Conservation (phyloP, 2,888 invertebrate species). For the Eustalomyia histrio region DNA sequence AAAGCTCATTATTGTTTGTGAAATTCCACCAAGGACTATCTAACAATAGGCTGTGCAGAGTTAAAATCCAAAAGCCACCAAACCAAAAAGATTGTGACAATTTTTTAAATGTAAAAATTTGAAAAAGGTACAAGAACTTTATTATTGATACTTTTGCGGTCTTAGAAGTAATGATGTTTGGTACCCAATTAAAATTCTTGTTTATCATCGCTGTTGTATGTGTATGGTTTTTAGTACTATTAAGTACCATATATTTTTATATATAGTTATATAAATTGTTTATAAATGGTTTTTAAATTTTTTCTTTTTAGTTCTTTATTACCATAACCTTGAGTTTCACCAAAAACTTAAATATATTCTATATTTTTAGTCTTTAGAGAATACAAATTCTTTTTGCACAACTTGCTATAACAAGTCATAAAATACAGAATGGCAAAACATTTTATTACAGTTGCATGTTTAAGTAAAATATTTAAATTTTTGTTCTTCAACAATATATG, state of each 20-base stretch:
- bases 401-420: slow-evolving; percentile 14
- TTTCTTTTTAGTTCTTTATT: slow-evolving; percentile 25
- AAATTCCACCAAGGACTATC: too few species aligned
- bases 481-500: slow-evolving; percentile 10
- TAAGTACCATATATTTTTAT: not conserved
- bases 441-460: slow-evolving; percentile 26
- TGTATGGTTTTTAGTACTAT: slow-evolving; percentile 18
- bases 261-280: slow-evolving; percentile 7
- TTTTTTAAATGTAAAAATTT: too few species aligned
- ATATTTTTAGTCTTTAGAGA: not conserved
- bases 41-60: too few species aligned
- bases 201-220: not conserved
- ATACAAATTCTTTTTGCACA: not conserved
- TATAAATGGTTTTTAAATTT: slow-evolving; percentile 19
- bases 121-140: too few species aligned
- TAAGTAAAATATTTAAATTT: slow-evolving; percentile 13
- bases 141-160: too few species aligned
- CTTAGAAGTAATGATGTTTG: too few species aligned
- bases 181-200: too few species aligned
- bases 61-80: too few species aligned
- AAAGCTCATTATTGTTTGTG: too few species aligned
- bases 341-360: slow-evolving; percentile 9
- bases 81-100: too few species aligned
- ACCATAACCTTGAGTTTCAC: slow-evolving; percentile 41
- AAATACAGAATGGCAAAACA: slow-evolving; percentile 10